These are phyloP conservation scores for Drosophila pseudoobscura DNA, from an alignment of 1,140 invertebrate species.

Conservation along the genomic window DNA sequence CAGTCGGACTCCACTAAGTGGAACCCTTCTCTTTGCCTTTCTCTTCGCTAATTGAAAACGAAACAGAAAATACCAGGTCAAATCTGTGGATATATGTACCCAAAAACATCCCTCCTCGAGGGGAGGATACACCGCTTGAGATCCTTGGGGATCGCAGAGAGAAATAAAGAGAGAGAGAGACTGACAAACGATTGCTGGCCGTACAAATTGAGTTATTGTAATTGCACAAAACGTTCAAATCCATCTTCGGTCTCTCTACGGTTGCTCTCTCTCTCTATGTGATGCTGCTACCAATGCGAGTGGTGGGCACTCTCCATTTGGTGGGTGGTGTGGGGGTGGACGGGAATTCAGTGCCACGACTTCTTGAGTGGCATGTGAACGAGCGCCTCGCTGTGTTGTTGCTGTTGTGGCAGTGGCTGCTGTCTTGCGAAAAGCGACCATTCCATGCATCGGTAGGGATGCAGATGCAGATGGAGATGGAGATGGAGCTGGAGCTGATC, in stretches of 20 bases:
- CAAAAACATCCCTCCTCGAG: neutral
- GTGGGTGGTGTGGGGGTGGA: slow-evolving; percentile 22
- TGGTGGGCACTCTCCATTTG: neutral
- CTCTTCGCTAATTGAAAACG: slow-evolving; percentile 62
- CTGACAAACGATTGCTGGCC: slow-evolving; percentile 69
- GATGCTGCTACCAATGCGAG: too few relatives aligned
- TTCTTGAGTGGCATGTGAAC: slow-evolving; percentile 80
- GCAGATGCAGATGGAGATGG: slow-evolving; percentile 14
- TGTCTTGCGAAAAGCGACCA: slow-evolving; percentile 46
- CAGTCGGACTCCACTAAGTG: slow-evolving; percentile 42
- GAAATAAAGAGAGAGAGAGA: slow-evolving; percentile 1
- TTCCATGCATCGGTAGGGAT: slow-evolving; percentile 11
- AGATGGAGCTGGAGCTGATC: slow-evolving; percentile 59
- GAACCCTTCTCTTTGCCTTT: slow-evolving; percentile 66
- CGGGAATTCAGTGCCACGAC: slow-evolving; percentile 65
- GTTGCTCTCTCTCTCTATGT: neutral
- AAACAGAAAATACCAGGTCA: neutral
- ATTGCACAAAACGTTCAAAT: slow-evolving; percentile 78
- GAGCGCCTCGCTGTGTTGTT: slow-evolving; percentile 36
- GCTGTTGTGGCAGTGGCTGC: neutral
- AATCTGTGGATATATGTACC: too few relatives aligned
- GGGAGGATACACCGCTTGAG: neutral
- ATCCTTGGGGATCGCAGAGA: neutral
- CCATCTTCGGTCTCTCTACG: slow-evolving; percentile 48
- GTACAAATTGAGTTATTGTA: slow-evolving; percentile 80